Conservation (phyloP, 2,888 invertebrate species). For the Cryptophagus acutangulus region DNA sequence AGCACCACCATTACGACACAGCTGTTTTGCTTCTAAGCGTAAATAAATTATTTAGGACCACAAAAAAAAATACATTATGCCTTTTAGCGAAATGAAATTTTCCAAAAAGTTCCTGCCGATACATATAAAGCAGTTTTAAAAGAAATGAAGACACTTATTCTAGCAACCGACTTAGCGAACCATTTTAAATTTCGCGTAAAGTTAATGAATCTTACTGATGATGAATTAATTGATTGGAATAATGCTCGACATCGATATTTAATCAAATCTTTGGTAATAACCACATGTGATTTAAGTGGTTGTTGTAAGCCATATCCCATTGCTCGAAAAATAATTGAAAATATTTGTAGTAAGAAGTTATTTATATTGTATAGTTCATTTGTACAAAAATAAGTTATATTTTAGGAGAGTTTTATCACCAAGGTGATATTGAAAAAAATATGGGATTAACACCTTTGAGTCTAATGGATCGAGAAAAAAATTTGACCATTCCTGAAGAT, state of each 20-base stretch:
- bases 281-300: slow-evolving; percentile 54
- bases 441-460: slow-evolving; percentile 57
- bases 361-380: slow-evolving; percentile 1
- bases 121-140: slow-evolving; percentile 49
- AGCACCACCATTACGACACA: slow-evolving; percentile 58
- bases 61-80: too few relatives aligned
- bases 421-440: slow-evolving; percentile 58
- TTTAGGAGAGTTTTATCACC: slow-evolving; percentile 43
- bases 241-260: slow-evolving; percentile 43
- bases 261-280: slow-evolving; percentile 53
- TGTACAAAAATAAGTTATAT: too few relatives aligned
- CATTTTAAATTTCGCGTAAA: slow-evolving; percentile 55
- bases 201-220: too few relatives aligned
- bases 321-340: slow-evolving; percentile 8
- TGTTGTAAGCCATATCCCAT: slow-evolving; percentile 54
- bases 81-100: slow-evolving; percentile 52
- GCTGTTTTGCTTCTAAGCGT: slow-evolving; percentile 56
- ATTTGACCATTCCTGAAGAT: slow-evolving; percentile 56
- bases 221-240: too few relatives aligned
- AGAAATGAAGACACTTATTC: slow-evolving; percentile 55
- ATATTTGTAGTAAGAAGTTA: neutral
- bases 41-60: too few relatives aligned
- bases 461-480: slow-evolving; percentile 60
- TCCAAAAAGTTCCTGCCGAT: slow-evolving; percentile 43
- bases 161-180: slow-evolving; percentile 57